Evolutionary conservation across 1,140 invertebrate species (phyloP).

Genomic region (Hesperophylax magnus): DNA sequence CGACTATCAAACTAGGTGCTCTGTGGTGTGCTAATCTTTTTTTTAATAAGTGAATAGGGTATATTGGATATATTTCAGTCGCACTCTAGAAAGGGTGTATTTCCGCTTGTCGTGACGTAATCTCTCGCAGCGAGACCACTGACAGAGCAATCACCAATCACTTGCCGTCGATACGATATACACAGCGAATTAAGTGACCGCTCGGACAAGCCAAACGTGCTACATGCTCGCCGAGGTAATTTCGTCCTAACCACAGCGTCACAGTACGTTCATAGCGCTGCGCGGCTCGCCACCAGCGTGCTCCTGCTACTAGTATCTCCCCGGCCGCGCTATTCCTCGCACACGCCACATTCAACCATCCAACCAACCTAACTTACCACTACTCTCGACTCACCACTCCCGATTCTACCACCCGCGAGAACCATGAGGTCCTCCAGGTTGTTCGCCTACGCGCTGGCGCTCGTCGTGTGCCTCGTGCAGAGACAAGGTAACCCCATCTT

Average conservation of each 20-base stretch:
- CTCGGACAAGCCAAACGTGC: neutral
- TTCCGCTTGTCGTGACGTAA: constrained; percentile 6
- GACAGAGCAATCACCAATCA: constrained; percentile 4
- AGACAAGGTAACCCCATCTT: constrained; percentile 43
- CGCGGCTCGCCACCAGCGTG: neutral
- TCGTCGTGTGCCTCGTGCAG: constrained; percentile 48
- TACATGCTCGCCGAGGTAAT: constrained; percentile 23
- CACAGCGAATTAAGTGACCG: neutral
- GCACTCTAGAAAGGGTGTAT: too few relatives aligned
- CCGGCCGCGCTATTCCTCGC: constrained; percentile 36
- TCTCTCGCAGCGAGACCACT: neutral
- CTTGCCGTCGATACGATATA: neutral
- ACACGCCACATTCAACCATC: neutral
- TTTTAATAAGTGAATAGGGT: too few relatives aligned
- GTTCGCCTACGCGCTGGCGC: constrained; percentile 47
- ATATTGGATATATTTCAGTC: too few relatives aligned
- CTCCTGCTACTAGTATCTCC: constrained; percentile 28
- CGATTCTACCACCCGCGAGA: too few relatives aligned
- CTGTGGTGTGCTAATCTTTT: too few relatives aligned
- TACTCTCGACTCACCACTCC: too few relatives aligned
- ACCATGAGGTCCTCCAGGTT: constrained; percentile 49
- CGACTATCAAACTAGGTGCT: too few relatives aligned
- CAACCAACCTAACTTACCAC: too few relatives aligned
- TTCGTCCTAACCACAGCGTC: neutral
- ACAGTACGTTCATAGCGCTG: neutral